phyloP scores from a whole-genome alignment of 2,888 invertebrate genomes.

The Archips crataeganus region DNA sequence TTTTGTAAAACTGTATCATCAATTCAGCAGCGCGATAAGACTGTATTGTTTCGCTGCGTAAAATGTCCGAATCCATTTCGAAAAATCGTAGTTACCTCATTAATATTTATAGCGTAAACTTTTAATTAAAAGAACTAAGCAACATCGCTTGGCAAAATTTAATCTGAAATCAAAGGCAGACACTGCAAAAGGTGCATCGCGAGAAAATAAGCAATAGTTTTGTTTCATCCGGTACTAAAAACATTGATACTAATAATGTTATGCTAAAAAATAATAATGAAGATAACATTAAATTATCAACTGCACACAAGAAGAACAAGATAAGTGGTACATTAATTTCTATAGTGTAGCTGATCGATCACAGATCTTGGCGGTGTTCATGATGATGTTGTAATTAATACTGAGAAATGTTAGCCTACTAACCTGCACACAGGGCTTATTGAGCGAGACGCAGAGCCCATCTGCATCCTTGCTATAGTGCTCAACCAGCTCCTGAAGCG shows the following conservation, averaged over 20 bases:
- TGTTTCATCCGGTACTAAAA: too few species aligned
- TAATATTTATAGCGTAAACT: neutral
- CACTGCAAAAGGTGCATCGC: too few species aligned
- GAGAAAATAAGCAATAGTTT: too few species aligned
- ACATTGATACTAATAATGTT: too few species aligned
- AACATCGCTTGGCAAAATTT: neutral
- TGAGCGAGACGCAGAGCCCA: conserved; percentile 98
- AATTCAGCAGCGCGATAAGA: conserved; percentile 1
- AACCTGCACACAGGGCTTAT: conserved; percentile 97
- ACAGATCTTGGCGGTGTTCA: neutral
- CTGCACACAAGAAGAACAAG: neutral
- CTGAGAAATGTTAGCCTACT: conserved; percentile 43
- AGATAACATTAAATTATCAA: neutral
- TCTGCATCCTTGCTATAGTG: conserved; percentile 99
- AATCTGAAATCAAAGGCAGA: too few species aligned
- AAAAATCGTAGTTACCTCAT: neutral
- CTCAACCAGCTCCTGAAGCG: conserved; percentile 98
- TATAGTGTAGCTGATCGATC: too few species aligned
- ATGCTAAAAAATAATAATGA: too few species aligned
- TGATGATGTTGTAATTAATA: too few species aligned
- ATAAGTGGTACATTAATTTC: neutral
- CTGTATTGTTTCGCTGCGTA: neutral
- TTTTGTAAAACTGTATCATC: neutral
- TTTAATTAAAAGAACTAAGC: neutral
- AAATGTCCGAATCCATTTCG: neutral